Evolutionary conservation across 2,888 invertebrate species (phyloP).

Genomic region (Neuroscelio doddi): DNA sequence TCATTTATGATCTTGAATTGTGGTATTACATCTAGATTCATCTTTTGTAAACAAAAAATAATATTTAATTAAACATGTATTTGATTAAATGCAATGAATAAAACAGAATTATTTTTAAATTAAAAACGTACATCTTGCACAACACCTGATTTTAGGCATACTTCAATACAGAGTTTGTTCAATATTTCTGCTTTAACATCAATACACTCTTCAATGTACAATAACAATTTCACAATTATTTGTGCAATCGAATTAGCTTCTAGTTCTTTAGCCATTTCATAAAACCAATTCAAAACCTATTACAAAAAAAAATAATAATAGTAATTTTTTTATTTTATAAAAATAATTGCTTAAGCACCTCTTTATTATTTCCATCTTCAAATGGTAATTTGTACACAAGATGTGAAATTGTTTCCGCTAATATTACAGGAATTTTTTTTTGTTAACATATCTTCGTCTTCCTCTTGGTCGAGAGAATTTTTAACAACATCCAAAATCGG

Average conservation of each 20-base stretch:
- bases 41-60: constrained; percentile 43
- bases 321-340: not conserved
- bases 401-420: constrained; percentile 61
- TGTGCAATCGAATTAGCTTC: constrained; percentile 48
- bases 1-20: constrained; percentile 69
- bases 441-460: constrained; percentile 45
- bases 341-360: constrained; percentile 31
- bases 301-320: not conserved
- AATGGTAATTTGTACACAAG: constrained; percentile 58
- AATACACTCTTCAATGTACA: constrained; percentile 60
- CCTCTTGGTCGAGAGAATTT: constrained; percentile 51
- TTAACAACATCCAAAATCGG: constrained; percentile 52
- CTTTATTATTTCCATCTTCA: constrained; percentile 43
- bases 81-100: too few relatives aligned
- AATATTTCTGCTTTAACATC: constrained; percentile 58
- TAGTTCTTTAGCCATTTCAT: constrained; percentile 50
- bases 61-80: constrained; percentile 5
- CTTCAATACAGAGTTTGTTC: constrained; percentile 70
- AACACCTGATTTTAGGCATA: constrained; percentile 71
- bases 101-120: too few relatives aligned
- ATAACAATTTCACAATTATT: constrained; percentile 56
- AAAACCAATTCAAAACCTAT: constrained; percentile 56
- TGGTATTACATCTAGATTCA: constrained; percentile 29
- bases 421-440: constrained; percentile 55
- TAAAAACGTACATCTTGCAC: constrained; percentile 68